Percentiles rank a stretch among this genome's conserved stretches.
Conservation (phyloP, 2,888 invertebrate genomes). For the Steinernema hermaphroditum region DNA sequence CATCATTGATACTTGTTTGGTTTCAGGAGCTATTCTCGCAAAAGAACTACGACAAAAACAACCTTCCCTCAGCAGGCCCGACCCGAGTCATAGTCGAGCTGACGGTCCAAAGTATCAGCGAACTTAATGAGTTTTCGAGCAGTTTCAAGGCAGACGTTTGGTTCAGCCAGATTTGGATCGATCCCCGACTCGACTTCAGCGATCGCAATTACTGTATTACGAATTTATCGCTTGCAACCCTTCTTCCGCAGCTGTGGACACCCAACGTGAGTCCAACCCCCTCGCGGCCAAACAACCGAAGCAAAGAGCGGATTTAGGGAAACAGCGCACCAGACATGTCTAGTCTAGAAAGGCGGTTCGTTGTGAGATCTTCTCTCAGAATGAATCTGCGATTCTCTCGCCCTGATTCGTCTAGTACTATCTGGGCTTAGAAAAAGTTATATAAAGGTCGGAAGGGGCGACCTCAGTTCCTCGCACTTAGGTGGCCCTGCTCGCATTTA, state of each 20-base stretch:
- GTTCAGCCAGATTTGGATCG: conserved; percentile 66
- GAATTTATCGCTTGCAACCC: conserved; percentile 63
- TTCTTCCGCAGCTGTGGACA: conserved; percentile 64
- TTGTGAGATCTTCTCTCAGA: too few species aligned
- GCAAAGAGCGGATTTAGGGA: too few species aligned
- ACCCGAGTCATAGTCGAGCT: conserved; percentile 64
- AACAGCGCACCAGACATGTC: too few species aligned
- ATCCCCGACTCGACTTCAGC: conserved; percentile 62
- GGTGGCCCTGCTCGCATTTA: too few species aligned
- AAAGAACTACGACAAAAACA: conserved; percentile 65
- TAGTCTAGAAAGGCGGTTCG: too few species aligned
- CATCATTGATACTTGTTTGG: too few species aligned
- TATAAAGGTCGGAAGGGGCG: too few species aligned
- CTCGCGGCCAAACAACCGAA: too few species aligned
- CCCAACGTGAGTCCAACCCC: conserved; percentile 63
- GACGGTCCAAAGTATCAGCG: conserved; percentile 65
- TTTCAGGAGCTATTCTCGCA: conserved; percentile 59
- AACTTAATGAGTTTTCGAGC: conserved; percentile 62
- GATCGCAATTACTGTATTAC: conserved; percentile 59
- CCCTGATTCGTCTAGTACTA: too few species aligned
- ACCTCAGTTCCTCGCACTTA: too few species aligned
- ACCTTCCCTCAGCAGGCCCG: conserved; percentile 60
- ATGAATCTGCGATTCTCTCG: too few species aligned
- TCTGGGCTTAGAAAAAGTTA: too few species aligned
- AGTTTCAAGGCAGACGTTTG: conserved; percentile 66